Evolutionary conservation across 2,888 invertebrate genomes (phyloP), one percentile per base, ranked within the genome.

Genomic region (Sphaeridia pumilis): DNA sequence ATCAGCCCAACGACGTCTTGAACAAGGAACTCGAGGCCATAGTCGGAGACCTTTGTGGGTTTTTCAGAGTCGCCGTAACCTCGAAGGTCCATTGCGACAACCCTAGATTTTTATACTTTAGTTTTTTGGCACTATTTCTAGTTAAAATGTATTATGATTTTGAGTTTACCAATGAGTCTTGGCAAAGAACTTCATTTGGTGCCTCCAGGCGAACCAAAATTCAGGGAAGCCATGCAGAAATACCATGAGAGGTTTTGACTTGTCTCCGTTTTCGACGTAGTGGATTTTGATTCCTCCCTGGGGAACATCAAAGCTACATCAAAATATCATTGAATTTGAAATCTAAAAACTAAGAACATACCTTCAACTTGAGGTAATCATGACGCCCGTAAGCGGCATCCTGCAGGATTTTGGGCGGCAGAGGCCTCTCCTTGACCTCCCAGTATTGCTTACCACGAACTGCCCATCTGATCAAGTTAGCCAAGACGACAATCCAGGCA

Each of bases 161-260:
- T n/a, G n/a, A n/a, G n/a, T n/a, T 68, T 70, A 78, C 79, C 79
- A 78, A 67, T 78, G 78, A 64, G 77, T 72, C 63, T 75, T 74
- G 36, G 77, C 74, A 63, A 84, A 83, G 57, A 81, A 76, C 27
- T 74, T 69, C 7, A 84, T 71, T 69, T 84, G 84, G 68, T 80
- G 73, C 51, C 83, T 71, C 83, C 83, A 84, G 0, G 81, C 79
- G 68, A 79, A 84, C 84, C 84, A 84, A 66, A 82, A 83, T 66
- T 84, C 84, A 0, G 84, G 84, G 65, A 81, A 84, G 12, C 84
- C 84, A 66, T 84, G 84, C 0, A 84, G 61, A 63, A 83, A 79
- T 41, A 84, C 58, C 76, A 84, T 78, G 52, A 84, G 69, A 0
- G 82, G 81, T 60, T 80, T 81, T 1, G 72, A 69, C 2, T 72